A percentile compares a stretch with the other conserved stretches of the same genome.
Evolutionary conservation across 2,113 vertebrate genomes (phyloP).

Genomic region (Sinosuthora webbiana): DNA sequence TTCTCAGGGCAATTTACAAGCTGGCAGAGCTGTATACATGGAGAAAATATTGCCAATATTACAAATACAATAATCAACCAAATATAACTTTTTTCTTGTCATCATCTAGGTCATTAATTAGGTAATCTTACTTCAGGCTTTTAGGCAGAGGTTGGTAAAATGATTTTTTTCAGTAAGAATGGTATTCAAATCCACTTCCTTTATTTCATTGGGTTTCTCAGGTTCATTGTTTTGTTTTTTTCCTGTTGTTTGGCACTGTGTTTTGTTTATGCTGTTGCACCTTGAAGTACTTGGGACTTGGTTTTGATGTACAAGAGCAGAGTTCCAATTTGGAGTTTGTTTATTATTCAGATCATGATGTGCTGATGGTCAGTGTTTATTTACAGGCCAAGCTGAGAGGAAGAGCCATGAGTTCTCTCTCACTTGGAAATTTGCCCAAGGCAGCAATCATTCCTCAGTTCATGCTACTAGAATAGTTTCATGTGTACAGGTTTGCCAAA

Average conservation of each 20-base stretch:
- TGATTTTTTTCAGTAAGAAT: background rate
- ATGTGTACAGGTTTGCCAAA: conserved; percentile 25
- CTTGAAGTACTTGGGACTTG: background rate
- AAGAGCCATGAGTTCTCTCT: background rate
- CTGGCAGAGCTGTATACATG: background rate
- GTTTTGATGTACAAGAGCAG: background rate
- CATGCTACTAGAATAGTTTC: background rate
- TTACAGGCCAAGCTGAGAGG: background rate
- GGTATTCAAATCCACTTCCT: background rate
- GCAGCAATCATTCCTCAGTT: conserved; percentile 3
- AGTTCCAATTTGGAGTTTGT: background rate
- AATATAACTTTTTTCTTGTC: background rate
- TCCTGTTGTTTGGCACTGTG: background rate
- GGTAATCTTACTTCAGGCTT: background rate
- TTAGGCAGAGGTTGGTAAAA: background rate
- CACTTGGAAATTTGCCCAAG: conserved; percentile 32
- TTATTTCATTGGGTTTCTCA: background rate
- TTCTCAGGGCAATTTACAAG: background rate
- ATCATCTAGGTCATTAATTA: background rate
- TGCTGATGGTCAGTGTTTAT: background rate
- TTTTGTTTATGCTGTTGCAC: background rate
- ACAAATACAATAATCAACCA: background rate
- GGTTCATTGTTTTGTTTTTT: background rate
- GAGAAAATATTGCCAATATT: background rate
- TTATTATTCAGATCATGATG: conserved; percentile 15